These are phyloP conservation scores for Centropus bengalensis DNA, from an alignment of 2,113 vertebrate species.

Conservation along the genomic window DNA sequence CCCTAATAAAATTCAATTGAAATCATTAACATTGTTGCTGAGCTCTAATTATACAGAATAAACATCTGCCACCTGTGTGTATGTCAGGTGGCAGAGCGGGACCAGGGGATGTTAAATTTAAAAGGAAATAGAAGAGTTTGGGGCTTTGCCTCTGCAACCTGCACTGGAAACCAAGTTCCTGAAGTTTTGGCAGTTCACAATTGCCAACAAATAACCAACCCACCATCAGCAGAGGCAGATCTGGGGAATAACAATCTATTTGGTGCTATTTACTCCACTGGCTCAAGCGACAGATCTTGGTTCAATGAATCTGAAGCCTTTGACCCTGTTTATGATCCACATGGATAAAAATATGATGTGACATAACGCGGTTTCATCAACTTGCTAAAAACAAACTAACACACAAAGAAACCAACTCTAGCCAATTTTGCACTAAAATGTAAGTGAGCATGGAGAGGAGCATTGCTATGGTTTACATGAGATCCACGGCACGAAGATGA, in stretches of 20 bases:
- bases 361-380: conserved; percentile 9
- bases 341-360: not conserved
- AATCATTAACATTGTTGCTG: not conserved
- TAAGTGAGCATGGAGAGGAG: not conserved
- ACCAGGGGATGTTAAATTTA: not conserved
- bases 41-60: not conserved
- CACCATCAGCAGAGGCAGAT: not conserved
- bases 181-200: not conserved
- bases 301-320: not conserved
- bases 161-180: not conserved
- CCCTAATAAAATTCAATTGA: not conserved
- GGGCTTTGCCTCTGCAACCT: not conserved
- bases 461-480: not conserved
- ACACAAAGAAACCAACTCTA: not conserved
- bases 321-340: not conserved
- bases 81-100: not conserved
- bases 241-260: not conserved
- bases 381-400: not conserved
- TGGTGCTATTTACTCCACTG: not conserved
- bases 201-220: not conserved
- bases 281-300: not conserved
- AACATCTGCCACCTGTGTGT: not conserved
- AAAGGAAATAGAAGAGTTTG: not conserved
- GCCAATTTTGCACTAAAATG: not conserved
- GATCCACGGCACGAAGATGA: not conserved